Evolutionary conservation across 2,797 vertebrate species (phyloP).

Genomic region (Cuniculus paca): DNA sequence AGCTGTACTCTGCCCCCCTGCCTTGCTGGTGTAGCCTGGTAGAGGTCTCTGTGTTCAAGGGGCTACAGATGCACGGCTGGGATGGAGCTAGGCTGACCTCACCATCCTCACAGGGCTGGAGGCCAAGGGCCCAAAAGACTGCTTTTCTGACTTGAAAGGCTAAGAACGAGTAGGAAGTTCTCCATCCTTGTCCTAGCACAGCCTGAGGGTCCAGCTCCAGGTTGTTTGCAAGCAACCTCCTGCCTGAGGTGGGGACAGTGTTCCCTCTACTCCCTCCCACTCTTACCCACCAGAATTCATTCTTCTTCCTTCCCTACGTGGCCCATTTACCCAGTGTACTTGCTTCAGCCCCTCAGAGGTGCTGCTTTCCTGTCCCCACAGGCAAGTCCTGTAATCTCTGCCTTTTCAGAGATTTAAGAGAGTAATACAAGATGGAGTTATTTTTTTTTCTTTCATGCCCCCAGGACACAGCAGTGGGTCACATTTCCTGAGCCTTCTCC

Average conservation of each 20-base stretch:
- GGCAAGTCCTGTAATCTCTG: neutral
- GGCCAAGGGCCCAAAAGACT: neutral
- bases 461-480: neutral
- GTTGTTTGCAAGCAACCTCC: neutral
- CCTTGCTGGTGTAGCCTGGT: neutral
- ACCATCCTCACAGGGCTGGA: neutral
- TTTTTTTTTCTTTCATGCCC: neutral
- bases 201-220: neutral
- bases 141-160: neutral
- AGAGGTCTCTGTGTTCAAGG: neutral
- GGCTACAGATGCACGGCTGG: no score
- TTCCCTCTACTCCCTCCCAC: neutral
- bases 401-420: constrained; percentile 10
- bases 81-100: neutral
- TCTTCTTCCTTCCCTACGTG: neutral
- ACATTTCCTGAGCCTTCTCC: neutral
- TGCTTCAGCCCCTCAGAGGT: neutral
- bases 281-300: neutral
- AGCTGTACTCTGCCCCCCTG: neutral
- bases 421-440: neutral
- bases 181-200: neutral
- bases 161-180: neutral
- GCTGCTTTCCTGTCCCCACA: neutral
- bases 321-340: neutral
- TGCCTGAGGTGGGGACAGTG: neutral